Evolutionary conservation across 1,140 invertebrate species (phyloP).

Genomic region (Holcopasites calliopsidis): DNA sequence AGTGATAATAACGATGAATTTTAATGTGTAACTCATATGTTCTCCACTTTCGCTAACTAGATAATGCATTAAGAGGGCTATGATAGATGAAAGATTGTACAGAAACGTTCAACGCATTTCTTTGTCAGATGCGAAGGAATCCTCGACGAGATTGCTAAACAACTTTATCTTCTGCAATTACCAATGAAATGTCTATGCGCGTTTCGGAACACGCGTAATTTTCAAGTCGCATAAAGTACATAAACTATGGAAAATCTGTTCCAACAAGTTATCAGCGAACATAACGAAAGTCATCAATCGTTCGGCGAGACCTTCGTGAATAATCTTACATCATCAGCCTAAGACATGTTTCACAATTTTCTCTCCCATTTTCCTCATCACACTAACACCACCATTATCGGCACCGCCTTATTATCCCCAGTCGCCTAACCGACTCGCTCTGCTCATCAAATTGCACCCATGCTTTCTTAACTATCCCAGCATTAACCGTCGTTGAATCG

Average conservation of each 20-base stretch:
- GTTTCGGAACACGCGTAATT: background rate
- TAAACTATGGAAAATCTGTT: background rate
- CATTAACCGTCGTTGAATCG: background rate
- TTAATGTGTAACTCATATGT: no score
- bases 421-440: background rate
- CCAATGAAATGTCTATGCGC: background rate
- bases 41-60: background rate
- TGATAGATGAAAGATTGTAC: background rate
- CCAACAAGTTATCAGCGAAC: background rate
- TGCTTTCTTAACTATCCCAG: background rate
- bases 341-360: background rate
- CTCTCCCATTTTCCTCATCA: background rate
- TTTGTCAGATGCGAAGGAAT: background rate
- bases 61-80: background rate
- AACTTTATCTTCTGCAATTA: background rate
- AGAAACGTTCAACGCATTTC: no score
- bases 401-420: background rate
- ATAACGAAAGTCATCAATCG: constrained; percentile 9
- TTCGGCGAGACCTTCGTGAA: background rate
- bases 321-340: no score
- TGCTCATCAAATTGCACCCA: constrained; percentile 6
- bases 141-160: background rate
- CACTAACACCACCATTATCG: background rate
- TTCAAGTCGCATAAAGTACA: no score
- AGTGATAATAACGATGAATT: no score